phyloP scores from a whole-genome alignment of 2,888 invertebrate genomes.

The Lomographa bimaculata region DNA sequence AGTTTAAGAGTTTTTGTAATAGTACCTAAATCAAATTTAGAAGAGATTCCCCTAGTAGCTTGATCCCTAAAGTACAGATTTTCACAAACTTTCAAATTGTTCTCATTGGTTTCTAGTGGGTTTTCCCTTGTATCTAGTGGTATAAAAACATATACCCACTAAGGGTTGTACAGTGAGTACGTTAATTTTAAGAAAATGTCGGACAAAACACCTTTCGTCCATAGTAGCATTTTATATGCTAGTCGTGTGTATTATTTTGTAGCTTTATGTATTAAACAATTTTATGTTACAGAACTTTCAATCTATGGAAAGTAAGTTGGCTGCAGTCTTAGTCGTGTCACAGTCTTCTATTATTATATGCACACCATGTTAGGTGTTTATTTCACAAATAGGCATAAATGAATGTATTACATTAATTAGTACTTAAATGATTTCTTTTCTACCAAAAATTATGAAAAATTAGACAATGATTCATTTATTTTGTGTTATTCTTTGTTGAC shows the following conservation, averaged over 20 bases:
- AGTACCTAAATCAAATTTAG: constrained; percentile 4
- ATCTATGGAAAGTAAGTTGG: constrained; percentile 29
- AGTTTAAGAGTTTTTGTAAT: constrained; percentile 12
- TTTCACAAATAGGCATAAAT: constrained; percentile 66
- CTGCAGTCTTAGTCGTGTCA: constrained; percentile 36
- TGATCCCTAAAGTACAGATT: constrained; percentile 2
- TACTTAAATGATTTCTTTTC: constrained; percentile 72
- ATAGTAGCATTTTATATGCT: constrained; percentile 67
- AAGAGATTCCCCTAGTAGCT: neutral
- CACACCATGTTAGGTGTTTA: constrained; percentile 44
- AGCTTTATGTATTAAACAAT: constrained; percentile 17
- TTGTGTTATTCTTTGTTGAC: constrained; percentile 64
- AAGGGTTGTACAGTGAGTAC: constrained; percentile 20
- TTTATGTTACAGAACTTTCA: constrained; percentile 24
- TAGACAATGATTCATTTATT: constrained; percentile 53
- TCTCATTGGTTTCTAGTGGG: neutral
- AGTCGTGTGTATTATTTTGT: constrained; percentile 57
- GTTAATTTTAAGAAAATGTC: constrained; percentile 22
- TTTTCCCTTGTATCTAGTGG: constrained; percentile 3
- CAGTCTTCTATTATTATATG: constrained; percentile 27
- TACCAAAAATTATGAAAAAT: constrained; percentile 77
- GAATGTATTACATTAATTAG: constrained; percentile 57
- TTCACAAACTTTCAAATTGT: neutral
- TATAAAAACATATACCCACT: constrained; percentile 3
- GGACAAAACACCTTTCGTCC: constrained; percentile 25